Percentiles rank a stretch among this genome's conserved stretches.
Conservation (phyloP, 2,797 vertebrate species). For the Crocodylus rhombifer region DNA sequence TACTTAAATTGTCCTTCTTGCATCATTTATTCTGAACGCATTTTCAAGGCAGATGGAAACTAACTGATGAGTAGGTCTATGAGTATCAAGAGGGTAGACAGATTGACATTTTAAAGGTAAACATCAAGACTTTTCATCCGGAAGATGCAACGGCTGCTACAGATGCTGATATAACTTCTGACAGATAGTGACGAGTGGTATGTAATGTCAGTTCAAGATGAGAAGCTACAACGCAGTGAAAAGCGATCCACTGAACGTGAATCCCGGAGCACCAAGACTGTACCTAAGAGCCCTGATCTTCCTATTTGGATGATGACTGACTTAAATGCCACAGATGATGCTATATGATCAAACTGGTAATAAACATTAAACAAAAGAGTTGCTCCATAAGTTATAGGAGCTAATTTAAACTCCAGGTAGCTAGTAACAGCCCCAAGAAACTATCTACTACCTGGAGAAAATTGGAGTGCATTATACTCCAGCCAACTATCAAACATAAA, state of each 20-base stretch:
- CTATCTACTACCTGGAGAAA: background rate
- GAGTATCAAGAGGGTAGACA: constrained; percentile 39
- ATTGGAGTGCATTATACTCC: background rate
- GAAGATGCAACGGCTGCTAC: constrained; percentile 41
- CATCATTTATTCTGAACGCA: constrained; percentile 62
- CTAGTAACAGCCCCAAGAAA: background rate
- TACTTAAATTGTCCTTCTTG: constrained; percentile 52
- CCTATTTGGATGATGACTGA: background rate
- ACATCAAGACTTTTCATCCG: constrained; percentile 57
- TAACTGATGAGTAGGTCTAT: constrained; percentile 26
- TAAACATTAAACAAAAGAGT: background rate
- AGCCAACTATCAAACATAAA: background rate
- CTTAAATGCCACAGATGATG: background rate
- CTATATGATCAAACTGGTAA: background rate
- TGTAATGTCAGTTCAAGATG: constrained; percentile 33
- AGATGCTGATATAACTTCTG: constrained; percentile 41
- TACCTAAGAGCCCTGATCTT: background rate
- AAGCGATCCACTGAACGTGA: background rate
- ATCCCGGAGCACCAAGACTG: background rate
- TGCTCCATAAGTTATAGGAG: background rate
- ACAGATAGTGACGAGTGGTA: background rate
- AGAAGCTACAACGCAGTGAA: background rate
- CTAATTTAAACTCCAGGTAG: background rate
- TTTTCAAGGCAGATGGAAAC: constrained; percentile 34
- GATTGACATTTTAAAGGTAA: constrained; percentile 74